Percentiles rank a stretch among this genome's conserved stretches.
Evolutionary conservation across 2,113 vertebrate genomes (phyloP).

Genomic region (Aix galericulata): DNA sequence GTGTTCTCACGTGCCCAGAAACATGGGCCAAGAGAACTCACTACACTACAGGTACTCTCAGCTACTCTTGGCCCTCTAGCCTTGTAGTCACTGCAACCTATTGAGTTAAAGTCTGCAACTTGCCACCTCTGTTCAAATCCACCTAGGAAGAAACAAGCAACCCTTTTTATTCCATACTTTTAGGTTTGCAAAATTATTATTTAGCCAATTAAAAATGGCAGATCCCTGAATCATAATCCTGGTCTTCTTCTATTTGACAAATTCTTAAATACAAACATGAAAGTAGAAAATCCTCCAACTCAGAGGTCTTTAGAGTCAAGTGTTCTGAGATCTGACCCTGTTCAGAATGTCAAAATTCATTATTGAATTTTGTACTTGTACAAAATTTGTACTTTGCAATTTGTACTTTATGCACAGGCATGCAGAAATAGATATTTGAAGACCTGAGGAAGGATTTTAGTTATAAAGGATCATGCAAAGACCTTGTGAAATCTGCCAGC

Average conservation of each 20-base stretch:
- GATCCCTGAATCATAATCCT: not conserved
- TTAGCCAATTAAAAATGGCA: not conserved
- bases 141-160: not conserved
- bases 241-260: not conserved
- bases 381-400: not conserved
- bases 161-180: not conserved
- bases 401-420: not conserved
- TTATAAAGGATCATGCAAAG: not conserved
- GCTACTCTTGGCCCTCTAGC: not conserved
- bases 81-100: not conserved
- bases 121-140: not conserved
- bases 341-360: not conserved
- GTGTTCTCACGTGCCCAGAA: not conserved
- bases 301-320: not conserved
- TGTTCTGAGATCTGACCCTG: not conserved
- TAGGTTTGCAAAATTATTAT: not conserved
- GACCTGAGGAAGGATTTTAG: not conserved
- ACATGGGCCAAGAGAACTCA: not conserved
- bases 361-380: not conserved
- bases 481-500: conserved; percentile 8
- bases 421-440: not conserved
- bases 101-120: not conserved
- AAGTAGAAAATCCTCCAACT: not conserved
- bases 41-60: not conserved
- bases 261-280: not conserved